phyloP scores from a whole-genome alignment of 1,140 invertebrate species.

The Brachionus paranguensis region DNA sequence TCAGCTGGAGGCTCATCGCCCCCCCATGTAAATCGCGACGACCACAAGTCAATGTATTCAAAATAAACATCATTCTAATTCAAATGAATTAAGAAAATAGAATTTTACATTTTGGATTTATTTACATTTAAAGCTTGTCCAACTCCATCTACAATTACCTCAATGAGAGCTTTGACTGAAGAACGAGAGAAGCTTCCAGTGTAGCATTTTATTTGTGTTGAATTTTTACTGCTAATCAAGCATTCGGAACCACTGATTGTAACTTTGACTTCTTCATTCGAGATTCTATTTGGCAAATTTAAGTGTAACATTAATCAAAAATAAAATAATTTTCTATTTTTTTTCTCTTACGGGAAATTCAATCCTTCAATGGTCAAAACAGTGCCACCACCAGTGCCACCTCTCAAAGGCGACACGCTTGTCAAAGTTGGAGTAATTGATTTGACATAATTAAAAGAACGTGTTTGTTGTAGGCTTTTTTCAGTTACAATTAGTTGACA shows the following conservation, averaged over 20 bases:
- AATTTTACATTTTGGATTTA: not conserved
- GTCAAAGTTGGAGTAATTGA: conserved; percentile 33
- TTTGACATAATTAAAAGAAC: conserved; percentile 3
- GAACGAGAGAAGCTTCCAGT: conserved; percentile 3
- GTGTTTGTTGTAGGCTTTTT: not conserved
- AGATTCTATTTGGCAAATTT: not conserved
- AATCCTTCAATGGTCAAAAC: conserved; percentile 43
- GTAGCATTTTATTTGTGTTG: conserved; percentile 12
- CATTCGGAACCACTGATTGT: conserved; percentile 1
- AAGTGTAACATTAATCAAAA: too few relatives aligned
- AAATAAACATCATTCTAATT: not conserved
- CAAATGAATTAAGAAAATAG: too few relatives aligned
- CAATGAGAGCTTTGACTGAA: not conserved
- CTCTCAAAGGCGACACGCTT: conserved; percentile 41
- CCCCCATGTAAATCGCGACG: conserved; percentile 45
- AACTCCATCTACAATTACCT: not conserved
- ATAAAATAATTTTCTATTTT: too few relatives aligned
- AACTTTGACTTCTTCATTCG: conserved; percentile 22
- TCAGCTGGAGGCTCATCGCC: conserved; percentile 43
- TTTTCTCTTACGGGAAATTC: conserved; percentile 42
- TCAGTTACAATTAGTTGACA: not conserved
- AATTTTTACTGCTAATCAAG: not conserved
- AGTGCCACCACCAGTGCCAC: conserved; percentile 45
- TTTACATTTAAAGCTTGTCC: conserved; percentile 23
- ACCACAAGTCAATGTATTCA: conserved; percentile 47